Percentiles rank a stretch among this genome's conserved stretches.
These are phyloP conservation scores for Camponotus vicinus DNA, from an alignment of 1,140 invertebrate genomes.

Conservation along the genomic window DNA sequence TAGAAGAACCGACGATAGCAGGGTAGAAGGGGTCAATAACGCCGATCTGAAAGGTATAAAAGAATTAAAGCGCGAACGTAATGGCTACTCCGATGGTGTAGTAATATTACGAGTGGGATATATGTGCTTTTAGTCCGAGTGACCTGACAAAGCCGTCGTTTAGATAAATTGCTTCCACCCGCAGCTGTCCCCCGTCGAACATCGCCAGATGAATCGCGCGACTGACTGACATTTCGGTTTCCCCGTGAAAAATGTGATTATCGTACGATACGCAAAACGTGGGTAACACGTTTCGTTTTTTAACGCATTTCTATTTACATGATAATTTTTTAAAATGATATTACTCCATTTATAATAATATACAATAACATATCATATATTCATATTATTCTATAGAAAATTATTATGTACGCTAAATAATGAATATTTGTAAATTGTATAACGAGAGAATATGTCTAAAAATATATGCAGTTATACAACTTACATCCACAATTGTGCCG, in stretches of 20 bases:
- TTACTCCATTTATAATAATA: too few relatives aligned
- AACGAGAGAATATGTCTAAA: not conserved
- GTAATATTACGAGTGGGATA: conserved; percentile 79
- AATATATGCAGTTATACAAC: not conserved
- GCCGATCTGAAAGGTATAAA: conserved; percentile 66
- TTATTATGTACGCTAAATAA: not conserved
- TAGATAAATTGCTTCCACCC: conserved; percentile 79
- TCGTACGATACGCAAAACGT: not conserved
- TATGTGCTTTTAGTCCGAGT: conserved; percentile 72
- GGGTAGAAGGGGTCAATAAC: conserved; percentile 11
- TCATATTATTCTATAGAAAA: too few relatives aligned
- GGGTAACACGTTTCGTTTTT: not conserved
- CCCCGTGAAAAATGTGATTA: not conserved
- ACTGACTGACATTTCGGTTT: conserved; percentile 13
- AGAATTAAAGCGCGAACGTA: conserved; percentile 75
- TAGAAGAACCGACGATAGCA: not conserved
- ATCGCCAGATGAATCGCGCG: conserved; percentile 5
- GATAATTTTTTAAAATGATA: not conserved
- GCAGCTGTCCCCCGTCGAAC: not conserved
- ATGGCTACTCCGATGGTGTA: conserved; percentile 63
- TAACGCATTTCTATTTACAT: not conserved
- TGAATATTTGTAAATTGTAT: not conserved
- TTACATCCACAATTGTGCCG: not conserved
- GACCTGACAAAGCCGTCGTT: conserved; percentile 75
- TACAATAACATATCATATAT: too few relatives aligned